These are phyloP conservation scores for Drosophila niveifrons DNA, from an alignment of 2,888 invertebrate species.

Conservation along the genomic window DNA sequence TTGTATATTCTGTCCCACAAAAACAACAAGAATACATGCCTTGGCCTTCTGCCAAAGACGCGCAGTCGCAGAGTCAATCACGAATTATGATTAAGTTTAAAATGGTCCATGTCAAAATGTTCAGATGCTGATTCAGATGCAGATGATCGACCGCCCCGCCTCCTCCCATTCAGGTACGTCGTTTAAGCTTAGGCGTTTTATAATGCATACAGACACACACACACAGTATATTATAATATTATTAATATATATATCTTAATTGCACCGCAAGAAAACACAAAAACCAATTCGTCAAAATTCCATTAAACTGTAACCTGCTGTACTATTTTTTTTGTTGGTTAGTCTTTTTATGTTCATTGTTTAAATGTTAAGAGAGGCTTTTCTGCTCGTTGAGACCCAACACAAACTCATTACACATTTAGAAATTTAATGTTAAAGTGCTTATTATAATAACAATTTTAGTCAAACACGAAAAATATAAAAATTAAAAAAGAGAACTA, in stretches of 20 bases:
- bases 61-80: constrained; percentile 55
- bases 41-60: constrained; percentile 52
- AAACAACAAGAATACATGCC: constrained; percentile 42
- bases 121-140: constrained; percentile 4
- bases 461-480: constrained; percentile 28
- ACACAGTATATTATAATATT: constrained; percentile 2
- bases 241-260: constrained; percentile 18
- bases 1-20: constrained; percentile 58
- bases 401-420: constrained; percentile 36
- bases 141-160: background rate
- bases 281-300: constrained; percentile 67
- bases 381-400: constrained; percentile 26
- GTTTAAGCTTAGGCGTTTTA: constrained; percentile 54
- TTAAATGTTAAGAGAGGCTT: constrained; percentile 57
- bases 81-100: constrained; percentile 52
- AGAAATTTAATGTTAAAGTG: constrained; percentile 55
- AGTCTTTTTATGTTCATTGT: background rate
- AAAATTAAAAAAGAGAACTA: background rate
- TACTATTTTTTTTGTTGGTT: background rate
- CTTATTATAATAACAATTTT: constrained; percentile 52
- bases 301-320: constrained; percentile 40
- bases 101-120: constrained; percentile 9
- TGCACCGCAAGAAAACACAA: constrained; percentile 45
- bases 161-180: constrained; percentile 43
- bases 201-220: constrained; percentile 4